phyloP scores from a whole-genome alignment of 2,113 vertebrate species.

The Malurus melanocephalus region DNA sequence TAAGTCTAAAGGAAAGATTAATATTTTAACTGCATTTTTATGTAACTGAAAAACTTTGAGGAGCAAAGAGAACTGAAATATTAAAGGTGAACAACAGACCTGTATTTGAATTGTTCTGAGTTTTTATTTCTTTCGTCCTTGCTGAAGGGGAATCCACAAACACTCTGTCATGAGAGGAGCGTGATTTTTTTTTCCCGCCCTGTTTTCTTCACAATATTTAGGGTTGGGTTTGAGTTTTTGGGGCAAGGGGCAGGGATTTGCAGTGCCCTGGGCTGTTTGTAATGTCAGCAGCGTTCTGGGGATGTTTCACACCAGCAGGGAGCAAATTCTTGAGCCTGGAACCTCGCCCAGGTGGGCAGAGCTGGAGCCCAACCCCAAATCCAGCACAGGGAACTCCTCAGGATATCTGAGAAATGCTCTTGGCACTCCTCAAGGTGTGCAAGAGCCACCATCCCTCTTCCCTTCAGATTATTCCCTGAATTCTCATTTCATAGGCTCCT shows the following conservation, averaged over 20 bases:
- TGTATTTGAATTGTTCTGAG: not conserved
- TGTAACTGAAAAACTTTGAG: not conserved
- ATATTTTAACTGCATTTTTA: constrained; percentile 25
- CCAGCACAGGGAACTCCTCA: not conserved
- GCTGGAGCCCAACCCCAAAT: not conserved
- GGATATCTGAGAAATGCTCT: not conserved
- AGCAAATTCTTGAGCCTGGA: not conserved
- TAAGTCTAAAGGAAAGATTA: not conserved
- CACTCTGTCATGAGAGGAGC: not conserved
- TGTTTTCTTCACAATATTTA: not conserved
- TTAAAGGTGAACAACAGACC: constrained; percentile 14
- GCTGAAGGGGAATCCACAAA: not conserved
- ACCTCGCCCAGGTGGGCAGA: not conserved
- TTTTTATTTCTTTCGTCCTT: not conserved
- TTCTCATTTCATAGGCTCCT: not conserved
- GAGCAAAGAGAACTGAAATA: not conserved
- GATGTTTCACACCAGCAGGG: no score
- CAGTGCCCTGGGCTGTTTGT: not conserved
- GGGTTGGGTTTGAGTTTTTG: not conserved
- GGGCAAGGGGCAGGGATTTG: not conserved
- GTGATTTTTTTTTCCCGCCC: fast-evolving
- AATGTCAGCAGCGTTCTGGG: not conserved
- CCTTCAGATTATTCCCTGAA: not conserved
- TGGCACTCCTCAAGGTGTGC: not conserved
- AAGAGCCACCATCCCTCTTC: no score